A percentile compares a stretch with the other conserved stretches of the same genome.
phyloP scores from a whole-genome alignment of 1,140 invertebrate genomes.

The Drosophila arizonae region DNA sequence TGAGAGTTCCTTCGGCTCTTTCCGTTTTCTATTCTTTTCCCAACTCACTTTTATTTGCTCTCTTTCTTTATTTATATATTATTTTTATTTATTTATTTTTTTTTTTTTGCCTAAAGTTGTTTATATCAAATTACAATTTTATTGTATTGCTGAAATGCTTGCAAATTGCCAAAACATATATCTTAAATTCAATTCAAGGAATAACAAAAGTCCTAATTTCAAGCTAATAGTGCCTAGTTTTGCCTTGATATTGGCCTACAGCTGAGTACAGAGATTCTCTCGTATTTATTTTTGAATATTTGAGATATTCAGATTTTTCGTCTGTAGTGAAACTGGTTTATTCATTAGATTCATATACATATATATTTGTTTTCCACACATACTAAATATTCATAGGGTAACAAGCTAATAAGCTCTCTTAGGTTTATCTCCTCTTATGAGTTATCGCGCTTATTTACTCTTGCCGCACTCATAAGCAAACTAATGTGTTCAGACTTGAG shows the following conservation, averaged over 20 bases:
- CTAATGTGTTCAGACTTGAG: no score
- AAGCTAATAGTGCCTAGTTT: background rate
- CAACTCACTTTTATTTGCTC: background rate
- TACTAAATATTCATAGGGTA: no score
- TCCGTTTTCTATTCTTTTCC: conserved; percentile 16
- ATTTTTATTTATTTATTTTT: conserved; percentile 17
- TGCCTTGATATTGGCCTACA: conserved; percentile 4
- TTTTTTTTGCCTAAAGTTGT: conserved; percentile 53
- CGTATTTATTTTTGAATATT: no score
- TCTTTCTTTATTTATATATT: background rate
- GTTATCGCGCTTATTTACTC: no score
- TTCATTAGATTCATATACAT: no score
- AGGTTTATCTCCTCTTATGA: no score
- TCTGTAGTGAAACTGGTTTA: no score
- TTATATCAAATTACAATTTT: conserved; percentile 74
- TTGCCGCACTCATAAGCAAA: no score
- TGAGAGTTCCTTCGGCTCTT: conserved; percentile 5
- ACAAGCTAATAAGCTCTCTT: no score
- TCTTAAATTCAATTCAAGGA: conserved; percentile 53
- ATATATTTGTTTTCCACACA: no score
- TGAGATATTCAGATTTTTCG: no score
- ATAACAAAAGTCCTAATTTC: background rate
- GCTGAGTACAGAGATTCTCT: no score
- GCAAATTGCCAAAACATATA: conserved; percentile 49
- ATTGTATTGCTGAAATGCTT: conserved; percentile 61